A percentile compares a stretch with the other conserved stretches of the same genome.
Evolutionary conservation across 2,888 invertebrate species (phyloP).

Genomic region (Unio delphinus): DNA sequence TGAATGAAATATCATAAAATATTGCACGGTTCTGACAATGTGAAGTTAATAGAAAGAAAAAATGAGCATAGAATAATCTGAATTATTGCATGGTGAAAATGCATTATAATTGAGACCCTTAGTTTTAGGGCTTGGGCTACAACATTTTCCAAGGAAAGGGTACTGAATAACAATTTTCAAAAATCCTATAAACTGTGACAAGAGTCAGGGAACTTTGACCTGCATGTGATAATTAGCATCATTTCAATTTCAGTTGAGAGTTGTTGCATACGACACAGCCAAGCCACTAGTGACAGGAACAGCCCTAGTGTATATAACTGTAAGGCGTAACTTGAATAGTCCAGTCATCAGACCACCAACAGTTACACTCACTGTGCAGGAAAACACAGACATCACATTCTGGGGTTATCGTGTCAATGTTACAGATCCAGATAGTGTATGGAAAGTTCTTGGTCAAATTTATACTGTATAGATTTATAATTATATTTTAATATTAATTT

Average conservation of each 20-base stretch:
- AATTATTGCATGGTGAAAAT: too few relatives aligned
- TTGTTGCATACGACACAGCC: conserved; percentile 58
- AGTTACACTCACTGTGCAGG: conserved; percentile 40
- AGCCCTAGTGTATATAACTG: conserved; percentile 44
- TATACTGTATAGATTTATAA: background rate
- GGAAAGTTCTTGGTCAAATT: conserved; percentile 6
- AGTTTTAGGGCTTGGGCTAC: too few relatives aligned
- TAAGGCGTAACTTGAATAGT: conserved; percentile 53
- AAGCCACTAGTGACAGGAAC: conserved; percentile 43
- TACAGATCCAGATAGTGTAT: conserved; percentile 62
- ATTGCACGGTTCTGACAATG: too few relatives aligned
- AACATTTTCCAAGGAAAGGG: too few relatives aligned
- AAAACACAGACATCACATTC: conserved; percentile 36
- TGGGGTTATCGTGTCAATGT: conserved; percentile 56
- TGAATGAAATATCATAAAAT: too few relatives aligned
- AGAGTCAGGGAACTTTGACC: too few relatives aligned
- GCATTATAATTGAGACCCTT: too few relatives aligned
- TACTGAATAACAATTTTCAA: too few relatives aligned
- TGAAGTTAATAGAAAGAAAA: too few relatives aligned
- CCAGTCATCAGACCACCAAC: conserved; percentile 52
- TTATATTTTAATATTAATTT: background rate
- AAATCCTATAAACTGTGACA: too few relatives aligned
- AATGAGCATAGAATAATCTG: too few relatives aligned
- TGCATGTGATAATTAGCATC: too few relatives aligned
- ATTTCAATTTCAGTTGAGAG: conserved; percentile 41